These are phyloP conservation scores for Protonibea diacanthus DNA, from an alignment of 2,797 vertebrate genomes.

Conservation along the genomic window DNA sequence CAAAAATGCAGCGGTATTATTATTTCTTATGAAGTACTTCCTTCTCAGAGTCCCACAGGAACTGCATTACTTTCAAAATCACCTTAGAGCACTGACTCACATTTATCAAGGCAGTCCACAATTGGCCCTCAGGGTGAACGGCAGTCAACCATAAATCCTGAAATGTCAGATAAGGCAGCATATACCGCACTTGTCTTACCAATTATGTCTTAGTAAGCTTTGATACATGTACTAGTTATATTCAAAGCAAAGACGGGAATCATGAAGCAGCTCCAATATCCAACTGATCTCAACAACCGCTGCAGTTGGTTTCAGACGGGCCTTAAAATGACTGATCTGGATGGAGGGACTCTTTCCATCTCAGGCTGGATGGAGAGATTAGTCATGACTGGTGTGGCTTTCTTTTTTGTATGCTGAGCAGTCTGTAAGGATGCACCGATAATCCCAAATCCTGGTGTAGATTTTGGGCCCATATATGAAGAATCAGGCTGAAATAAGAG, in stretches of 20 bases:
- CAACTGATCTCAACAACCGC: constrained; percentile 30
- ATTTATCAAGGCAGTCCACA: constrained; percentile 67
- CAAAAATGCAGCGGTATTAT: constrained; percentile 28
- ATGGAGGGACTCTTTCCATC: constrained; percentile 15
- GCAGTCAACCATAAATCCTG: constrained; percentile 69
- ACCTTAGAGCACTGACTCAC: constrained; percentile 50
- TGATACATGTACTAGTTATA: constrained; percentile 47
- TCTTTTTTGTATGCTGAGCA: constrained; percentile 23
- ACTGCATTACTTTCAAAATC: constrained; percentile 57
- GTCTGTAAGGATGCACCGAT: constrained; percentile 21
- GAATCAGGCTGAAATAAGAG: constrained; percentile 45
- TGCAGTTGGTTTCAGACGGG: constrained; percentile 4
- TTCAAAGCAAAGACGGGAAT: constrained; percentile 46
- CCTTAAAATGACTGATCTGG: constrained; percentile 6
- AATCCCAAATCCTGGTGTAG: constrained; percentile 44
- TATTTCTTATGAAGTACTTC: constrained; percentile 25
- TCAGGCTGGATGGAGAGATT: constrained; percentile 19
- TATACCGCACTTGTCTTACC: constrained; percentile 48
- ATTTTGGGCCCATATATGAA: constrained; percentile 37
- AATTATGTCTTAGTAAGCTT: constrained; percentile 53
- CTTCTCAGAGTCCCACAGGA: constrained; percentile 35
- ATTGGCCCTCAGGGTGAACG: constrained; percentile 66
- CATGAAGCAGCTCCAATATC: constrained; percentile 24
- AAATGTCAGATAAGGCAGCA: constrained; percentile 61
- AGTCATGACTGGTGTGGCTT: constrained; percentile 27